Percentiles rank a stretch among this genome's conserved stretches.
Conservation (phyloP, 2,797 vertebrate genomes). For the Pseudochirops cupreus region DNA sequence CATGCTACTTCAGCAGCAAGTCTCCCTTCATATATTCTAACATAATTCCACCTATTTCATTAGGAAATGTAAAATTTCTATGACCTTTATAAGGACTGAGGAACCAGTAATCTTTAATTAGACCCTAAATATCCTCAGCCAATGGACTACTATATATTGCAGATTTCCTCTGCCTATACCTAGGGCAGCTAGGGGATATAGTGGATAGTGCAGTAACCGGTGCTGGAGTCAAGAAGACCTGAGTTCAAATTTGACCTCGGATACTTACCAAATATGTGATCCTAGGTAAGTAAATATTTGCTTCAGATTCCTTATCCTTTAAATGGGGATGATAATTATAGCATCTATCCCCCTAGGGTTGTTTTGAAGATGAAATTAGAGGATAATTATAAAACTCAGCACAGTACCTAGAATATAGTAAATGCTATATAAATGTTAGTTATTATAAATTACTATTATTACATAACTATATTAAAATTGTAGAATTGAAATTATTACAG, state of each 20-base stretch:
- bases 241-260: neutral
- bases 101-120: neutral
- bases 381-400: neutral
- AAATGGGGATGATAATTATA: conserved; percentile 9
- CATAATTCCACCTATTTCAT: neutral
- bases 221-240: neutral
- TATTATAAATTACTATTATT: neutral
- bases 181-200: neutral
- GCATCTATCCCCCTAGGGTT: neutral
- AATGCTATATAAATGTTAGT: neutral
- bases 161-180: neutral
- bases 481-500: neutral
- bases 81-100: neutral
- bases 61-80: neutral
- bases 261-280: neutral
- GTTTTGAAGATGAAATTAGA: conserved; percentile 14
- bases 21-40: neutral
- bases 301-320: neutral
- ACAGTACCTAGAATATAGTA: conserved; percentile 4
- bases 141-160: neutral
- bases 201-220: neutral
- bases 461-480: neutral
- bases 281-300: neutral
- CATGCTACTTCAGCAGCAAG: neutral
- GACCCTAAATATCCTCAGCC: neutral